Evolutionary conservation across 37 sponge, comb jelly and placozoan species (phyloP), one percentile per base, ranked within the genome.

Genomic region (Chondrilla cf. caribensis): DNA sequence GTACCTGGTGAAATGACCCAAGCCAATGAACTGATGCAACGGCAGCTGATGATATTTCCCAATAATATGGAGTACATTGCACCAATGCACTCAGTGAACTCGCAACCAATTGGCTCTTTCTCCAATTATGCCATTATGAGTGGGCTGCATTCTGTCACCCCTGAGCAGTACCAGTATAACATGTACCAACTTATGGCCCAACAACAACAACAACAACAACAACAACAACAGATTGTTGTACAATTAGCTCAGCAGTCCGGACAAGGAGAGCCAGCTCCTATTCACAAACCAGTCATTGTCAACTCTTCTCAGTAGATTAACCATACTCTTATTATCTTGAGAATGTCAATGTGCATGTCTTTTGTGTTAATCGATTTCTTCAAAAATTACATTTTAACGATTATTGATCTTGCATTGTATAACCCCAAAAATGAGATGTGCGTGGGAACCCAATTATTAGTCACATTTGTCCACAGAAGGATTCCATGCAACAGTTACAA

Each of bases 221-320:
- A 67, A 4, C 85, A 67, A 38, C 85, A 84, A 25, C 54, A 60
- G 28, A 28, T 66, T 25, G 83, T 78, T 0, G 17, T 58, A 42
- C 87, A 84, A n/a, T 62, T 72, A 35, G 41, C 54, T 21, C 70
- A 44, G 24, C 82, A 66, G 7, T 28, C 35, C 32, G 51, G 51
- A 3, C 19, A 37, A 17, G 51, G 65, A 22, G 31, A 38, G 31
- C 59, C 80, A 11, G 14, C 80, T 2, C 38, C 60, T 38, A 59
- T 80, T 6, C 80, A 59, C 11, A 58, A 58, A 31, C 60, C 60
- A 58, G 80, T 80, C 19, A 80, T 80, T 80, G 80, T 80, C 14
- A 28, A 80, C 38, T 35, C 80, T 1, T 57, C 58, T 22, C 58
- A 59, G 38, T 15, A 38, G 0, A 14, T n/a, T 26, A 9, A 38